phyloP scores from a whole-genome alignment of 2,113 vertebrate genomes.

The Tragelaphus strepsiceros region DNA sequence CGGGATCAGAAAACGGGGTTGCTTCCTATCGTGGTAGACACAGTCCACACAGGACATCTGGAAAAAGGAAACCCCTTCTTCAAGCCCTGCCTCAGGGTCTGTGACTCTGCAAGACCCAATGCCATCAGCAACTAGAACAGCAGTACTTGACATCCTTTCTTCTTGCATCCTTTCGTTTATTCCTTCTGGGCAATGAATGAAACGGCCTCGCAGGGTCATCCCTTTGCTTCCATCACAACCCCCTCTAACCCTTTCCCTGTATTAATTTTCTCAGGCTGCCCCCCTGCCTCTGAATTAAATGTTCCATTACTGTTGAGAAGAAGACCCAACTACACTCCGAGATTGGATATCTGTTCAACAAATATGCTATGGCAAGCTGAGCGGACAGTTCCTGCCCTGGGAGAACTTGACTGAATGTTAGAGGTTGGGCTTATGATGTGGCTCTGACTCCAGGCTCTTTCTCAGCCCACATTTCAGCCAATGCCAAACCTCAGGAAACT shows the following conservation, averaged over 20 bases:
- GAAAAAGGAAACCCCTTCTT: background rate
- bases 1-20: accelerated
- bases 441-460: background rate
- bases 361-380: accelerated
- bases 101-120: background rate
- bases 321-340: background rate
- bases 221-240: background rate
- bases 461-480: background rate
- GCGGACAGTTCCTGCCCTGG: background rate
- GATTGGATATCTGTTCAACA: background rate
- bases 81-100: background rate
- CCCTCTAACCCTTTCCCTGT: background rate
- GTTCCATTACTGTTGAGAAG: background rate
- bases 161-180: background rate
- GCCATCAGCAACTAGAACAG: background rate
- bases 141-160: background rate
- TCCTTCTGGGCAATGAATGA: background rate
- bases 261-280: background rate
- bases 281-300: background rate
- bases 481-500: background rate
- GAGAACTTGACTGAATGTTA: background rate
- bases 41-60: background rate
- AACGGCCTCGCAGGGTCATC: background rate
- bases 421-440: too few relatives aligned
- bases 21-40: background rate